These are phyloP conservation scores for Threskiornis aethiopicus DNA, from an alignment of 2,797 vertebrate genomes.

Conservation along the genomic window DNA sequence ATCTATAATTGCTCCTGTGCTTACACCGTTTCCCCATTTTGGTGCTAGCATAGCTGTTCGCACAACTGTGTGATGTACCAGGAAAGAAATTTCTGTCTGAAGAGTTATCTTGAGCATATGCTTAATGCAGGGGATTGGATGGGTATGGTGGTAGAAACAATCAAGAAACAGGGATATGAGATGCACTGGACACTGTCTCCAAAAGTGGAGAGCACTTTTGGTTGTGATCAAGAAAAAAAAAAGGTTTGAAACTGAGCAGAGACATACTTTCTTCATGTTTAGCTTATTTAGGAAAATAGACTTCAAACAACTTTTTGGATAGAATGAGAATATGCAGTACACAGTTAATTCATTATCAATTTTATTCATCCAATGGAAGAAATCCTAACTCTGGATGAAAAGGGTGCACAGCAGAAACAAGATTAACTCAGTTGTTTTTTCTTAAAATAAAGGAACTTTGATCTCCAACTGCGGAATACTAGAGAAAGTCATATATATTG, in stretches of 20 bases:
- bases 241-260: not conserved
- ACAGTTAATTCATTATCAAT: not conserved
- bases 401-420: not conserved
- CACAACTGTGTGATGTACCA: not conserved
- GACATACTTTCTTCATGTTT: not conserved
- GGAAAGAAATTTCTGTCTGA: not conserved
- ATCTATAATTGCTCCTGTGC: not conserved
- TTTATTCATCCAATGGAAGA: not conserved
- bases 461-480: not conserved
- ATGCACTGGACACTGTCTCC: not conserved
- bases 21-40: not conserved
- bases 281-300: not conserved
- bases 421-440: not conserved
- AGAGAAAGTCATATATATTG: not conserved
- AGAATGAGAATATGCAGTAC: not conserved
- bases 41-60: not conserved
- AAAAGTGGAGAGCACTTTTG: not conserved
- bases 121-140: not conserved
- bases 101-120: not conserved
- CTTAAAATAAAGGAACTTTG: not conserved
- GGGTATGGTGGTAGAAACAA: not conserved
- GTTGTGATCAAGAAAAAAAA: not conserved
- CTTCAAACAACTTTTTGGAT: not conserved
- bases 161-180: not conserved
- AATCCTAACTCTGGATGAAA: not conserved